Evolutionary conservation across 2,797 vertebrate species (phyloP).

Genomic region (Rallus crepitans): DNA sequence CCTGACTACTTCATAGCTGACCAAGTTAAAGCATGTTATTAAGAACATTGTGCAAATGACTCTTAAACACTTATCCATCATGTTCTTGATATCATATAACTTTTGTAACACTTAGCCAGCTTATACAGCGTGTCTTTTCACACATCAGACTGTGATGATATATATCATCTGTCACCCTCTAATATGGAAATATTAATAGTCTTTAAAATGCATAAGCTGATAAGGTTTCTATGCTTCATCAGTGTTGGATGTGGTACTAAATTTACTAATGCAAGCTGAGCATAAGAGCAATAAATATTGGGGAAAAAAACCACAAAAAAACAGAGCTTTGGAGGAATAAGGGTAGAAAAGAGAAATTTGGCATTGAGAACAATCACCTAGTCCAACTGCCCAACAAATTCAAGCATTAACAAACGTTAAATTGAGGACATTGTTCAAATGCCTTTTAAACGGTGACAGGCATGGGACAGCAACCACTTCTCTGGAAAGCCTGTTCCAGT

Average conservation of each 20-base stretch:
- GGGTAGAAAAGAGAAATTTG: not conserved
- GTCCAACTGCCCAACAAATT: not conserved
- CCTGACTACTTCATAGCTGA: not conserved
- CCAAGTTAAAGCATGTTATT: not conserved
- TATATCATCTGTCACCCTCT: not conserved
- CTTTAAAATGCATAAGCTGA: not conserved
- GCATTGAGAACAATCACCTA: not conserved
- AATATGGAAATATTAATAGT: not conserved
- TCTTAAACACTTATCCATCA: not conserved
- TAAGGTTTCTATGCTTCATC: not conserved
- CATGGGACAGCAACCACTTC: no score
- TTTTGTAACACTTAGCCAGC: not conserved
- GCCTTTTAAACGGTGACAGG: not conserved
- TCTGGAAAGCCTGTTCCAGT: not conserved
- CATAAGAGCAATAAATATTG: not conserved
- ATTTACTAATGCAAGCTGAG: not conserved
- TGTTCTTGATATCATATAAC: not conserved
- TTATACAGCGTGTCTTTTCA: not conserved
- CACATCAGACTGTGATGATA: not conserved
- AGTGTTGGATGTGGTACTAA: not conserved
- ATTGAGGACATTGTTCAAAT: not conserved
- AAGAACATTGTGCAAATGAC: not conserved
- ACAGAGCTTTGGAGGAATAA: not conserved
- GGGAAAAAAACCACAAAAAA: not conserved
- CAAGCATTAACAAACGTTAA: not conserved